Conservation (phyloP, 2,888 invertebrate genomes). For the Ormyrus rosae region DNA sequence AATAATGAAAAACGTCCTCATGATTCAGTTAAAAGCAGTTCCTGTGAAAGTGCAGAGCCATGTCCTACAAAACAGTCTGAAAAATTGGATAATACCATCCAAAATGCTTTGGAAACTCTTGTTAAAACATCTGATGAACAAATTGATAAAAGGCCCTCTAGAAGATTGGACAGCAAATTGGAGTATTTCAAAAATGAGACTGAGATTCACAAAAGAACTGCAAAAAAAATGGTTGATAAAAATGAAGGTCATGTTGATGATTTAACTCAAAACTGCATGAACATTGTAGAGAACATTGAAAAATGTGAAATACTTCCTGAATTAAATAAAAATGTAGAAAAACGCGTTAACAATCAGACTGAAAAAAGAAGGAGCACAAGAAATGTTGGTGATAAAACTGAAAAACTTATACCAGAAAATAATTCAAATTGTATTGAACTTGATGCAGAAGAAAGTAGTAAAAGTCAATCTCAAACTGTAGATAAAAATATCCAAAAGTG, state of each 20-base stretch:
- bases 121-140: constrained; percentile 19
- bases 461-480: constrained; percentile 24
- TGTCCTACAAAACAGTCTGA: constrained; percentile 6
- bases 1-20: neutral
- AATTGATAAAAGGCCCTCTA: constrained; percentile 16
- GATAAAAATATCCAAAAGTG: constrained; percentile 30
- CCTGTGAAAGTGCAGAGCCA: neutral
- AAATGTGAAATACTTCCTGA: constrained; percentile 19
- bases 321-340: constrained; percentile 31
- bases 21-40: constrained; percentile 1
- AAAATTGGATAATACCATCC: constrained; percentile 22
- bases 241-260: constrained; percentile 12
- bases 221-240: constrained; percentile 19
- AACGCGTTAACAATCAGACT: constrained; percentile 16
- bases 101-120: constrained; percentile 15
- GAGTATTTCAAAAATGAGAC: constrained; percentile 47
- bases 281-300: constrained; percentile 32
- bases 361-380: constrained; percentile 32
- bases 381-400: constrained; percentile 11
- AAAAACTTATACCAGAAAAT: constrained; percentile 22
- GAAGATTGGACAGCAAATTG: constrained; percentile 13
- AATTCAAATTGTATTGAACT: constrained; percentile 1
- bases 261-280: constrained; percentile 11
- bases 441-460: constrained; percentile 21
- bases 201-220: constrained; percentile 32